Conservation (phyloP, 2,113 vertebrate genomes). For the Peromyscus californicus region DNA sequence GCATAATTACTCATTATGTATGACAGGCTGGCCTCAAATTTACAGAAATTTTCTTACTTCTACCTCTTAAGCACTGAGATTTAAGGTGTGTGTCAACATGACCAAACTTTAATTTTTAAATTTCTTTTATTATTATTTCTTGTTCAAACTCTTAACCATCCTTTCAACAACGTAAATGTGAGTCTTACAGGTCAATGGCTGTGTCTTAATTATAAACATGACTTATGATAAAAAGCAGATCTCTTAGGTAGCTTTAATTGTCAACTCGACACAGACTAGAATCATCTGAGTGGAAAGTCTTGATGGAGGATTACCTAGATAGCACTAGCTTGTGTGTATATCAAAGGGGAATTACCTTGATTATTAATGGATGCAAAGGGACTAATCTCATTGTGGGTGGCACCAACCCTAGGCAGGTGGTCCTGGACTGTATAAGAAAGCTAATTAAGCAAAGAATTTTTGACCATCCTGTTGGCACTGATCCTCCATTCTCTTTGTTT, state of each 20-base stretch:
- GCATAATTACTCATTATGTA: background rate
- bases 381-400: too few species aligned
- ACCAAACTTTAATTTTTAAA: background rate
- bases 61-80: background rate
- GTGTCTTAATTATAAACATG: background rate
- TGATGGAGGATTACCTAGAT: background rate
- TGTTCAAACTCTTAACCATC: background rate
- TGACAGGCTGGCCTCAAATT: background rate
- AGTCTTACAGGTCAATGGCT: background rate
- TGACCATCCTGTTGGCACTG: background rate
- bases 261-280: background rate
- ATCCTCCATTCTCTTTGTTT: background rate
- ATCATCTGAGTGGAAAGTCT: background rate
- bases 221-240: background rate
- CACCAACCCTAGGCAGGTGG: background rate
- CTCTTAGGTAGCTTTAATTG: background rate
- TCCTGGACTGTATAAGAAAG: background rate
- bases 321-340: background rate
- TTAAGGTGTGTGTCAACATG: background rate
- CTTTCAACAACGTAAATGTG: background rate
- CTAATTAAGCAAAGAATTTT: background rate
- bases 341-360: background rate
- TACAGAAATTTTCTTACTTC: background rate
- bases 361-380: background rate
- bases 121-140: too few species aligned